Evolutionary conservation across 1,140 invertebrate species (phyloP).

Genomic region (Caenorhabditis inopinata): DNA sequence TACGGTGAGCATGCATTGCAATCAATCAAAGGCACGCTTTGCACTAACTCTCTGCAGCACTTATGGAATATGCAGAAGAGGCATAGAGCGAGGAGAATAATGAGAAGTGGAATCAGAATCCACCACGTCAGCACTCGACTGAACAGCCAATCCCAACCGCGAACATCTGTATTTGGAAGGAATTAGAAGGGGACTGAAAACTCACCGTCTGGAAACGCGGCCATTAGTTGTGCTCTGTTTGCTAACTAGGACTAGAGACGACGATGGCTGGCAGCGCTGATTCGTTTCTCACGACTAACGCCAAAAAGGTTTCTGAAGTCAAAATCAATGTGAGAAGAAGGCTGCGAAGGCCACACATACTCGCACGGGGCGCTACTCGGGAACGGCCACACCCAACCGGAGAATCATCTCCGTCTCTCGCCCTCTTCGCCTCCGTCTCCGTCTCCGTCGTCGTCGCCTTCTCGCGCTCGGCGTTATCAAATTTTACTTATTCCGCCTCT

Average conservation of each 20-base stretch:
- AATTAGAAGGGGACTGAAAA: background rate
- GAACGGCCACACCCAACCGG: background rate
- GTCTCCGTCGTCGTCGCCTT: too few species aligned
- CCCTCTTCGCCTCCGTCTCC: background rate
- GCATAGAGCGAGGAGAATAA: conserved; percentile 21
- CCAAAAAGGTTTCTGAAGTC: conserved; percentile 12
- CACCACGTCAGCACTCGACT: background rate
- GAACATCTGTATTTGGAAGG: background rate
- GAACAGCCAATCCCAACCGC: conserved; percentile 14
- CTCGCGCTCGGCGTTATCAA: background rate
- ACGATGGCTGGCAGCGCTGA: background rate
- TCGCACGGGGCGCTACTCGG: background rate
- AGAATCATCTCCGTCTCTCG: background rate
- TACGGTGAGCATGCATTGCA: too few species aligned
- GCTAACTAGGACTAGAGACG: too few species aligned
- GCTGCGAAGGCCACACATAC: conserved; percentile 9
- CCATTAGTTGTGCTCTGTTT: background rate
- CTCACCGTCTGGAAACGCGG: background rate
- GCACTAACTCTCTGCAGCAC: background rate
- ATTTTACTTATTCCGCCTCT: conserved; percentile 17
- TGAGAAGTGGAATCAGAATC: conserved; percentile 36
- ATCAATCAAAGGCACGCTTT: too few species aligned
- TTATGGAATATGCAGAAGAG: conserved; percentile 17
- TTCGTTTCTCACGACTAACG: too few species aligned
- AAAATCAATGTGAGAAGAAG: conserved; percentile 22